A percentile compares a stretch with the other conserved stretches of the same genome.
phyloP scores from a whole-genome alignment of 2,113 vertebrate species.

The Lycaon pictus region DNA sequence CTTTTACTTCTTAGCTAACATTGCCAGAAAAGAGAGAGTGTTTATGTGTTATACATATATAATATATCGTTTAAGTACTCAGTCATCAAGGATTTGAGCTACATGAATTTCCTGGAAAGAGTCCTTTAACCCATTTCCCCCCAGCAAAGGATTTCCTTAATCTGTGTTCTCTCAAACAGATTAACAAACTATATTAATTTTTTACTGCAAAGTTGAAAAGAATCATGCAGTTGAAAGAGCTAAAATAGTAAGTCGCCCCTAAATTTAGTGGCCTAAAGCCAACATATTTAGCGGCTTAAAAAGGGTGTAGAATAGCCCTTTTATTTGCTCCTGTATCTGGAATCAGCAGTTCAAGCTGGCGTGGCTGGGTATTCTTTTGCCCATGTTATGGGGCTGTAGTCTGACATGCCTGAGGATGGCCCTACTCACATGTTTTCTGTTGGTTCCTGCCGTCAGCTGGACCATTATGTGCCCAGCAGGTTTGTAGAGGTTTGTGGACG shows the following conservation, averaged over 20 bases:
- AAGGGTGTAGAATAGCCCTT: not conserved
- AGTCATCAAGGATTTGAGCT: not conserved
- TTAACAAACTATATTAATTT: not conserved
- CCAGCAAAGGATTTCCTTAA: not conserved
- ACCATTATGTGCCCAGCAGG: not conserved
- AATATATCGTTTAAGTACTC: not conserved
- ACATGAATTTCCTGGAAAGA: not conserved
- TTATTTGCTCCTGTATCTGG: not conserved
- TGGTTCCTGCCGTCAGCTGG: not conserved
- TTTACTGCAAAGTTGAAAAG: not conserved
- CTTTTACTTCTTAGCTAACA: not conserved
- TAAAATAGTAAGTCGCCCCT: not conserved
- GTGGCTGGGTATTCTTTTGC: not conserved
- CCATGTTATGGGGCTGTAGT: not conserved
- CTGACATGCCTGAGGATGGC: not conserved
- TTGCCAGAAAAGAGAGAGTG: not conserved
- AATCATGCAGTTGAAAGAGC: not conserved
- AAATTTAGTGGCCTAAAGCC: not conserved
- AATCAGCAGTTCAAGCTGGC: not conserved
- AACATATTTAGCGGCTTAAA: not conserved
- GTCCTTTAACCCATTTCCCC: not conserved
- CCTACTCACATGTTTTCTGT: not conserved
- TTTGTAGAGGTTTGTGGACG: not conserved
- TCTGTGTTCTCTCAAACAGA: not conserved
- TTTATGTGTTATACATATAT: not conserved